These are phyloP conservation scores for Chiloscyllium plagiosum DNA, from an alignment of 2,113 vertebrate species.

Conservation along the genomic window DNA sequence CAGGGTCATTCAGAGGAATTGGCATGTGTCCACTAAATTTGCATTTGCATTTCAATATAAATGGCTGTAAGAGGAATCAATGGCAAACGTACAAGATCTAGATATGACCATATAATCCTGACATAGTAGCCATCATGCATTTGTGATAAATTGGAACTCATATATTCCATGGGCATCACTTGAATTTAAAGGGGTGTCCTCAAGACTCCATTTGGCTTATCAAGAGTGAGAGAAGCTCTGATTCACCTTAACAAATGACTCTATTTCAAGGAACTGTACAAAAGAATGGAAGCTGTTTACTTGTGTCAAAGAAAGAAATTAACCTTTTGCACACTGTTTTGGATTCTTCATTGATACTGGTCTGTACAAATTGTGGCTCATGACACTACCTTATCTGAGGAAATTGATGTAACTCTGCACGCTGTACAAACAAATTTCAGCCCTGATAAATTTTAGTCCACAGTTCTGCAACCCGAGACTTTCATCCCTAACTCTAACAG, in stretches of 20 bases:
- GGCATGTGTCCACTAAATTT: neutral
- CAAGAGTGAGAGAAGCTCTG: neutral
- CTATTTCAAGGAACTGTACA: neutral
- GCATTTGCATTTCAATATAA: neutral
- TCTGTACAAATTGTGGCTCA: too few species aligned
- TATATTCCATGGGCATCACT: neutral
- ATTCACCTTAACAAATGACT: neutral
- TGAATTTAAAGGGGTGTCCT: neutral
- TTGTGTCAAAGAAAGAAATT: neutral
- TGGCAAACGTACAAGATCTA: neutral
- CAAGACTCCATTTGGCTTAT: neutral
- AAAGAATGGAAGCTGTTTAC: neutral
- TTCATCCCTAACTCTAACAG: neutral
- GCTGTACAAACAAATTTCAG: too few species aligned
- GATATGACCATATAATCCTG: neutral
- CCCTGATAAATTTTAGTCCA: neutral
- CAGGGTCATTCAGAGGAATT: neutral
- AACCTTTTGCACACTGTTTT: neutral
- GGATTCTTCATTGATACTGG: neutral
- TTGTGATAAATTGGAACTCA: neutral
- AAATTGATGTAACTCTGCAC: too few species aligned
- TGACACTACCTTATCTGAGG: too few species aligned
- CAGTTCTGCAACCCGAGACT: neutral
- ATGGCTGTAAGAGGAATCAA: neutral
- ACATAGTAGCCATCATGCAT: neutral